Percentiles rank a stretch among this genome's conserved stretches.
phyloP scores from a whole-genome alignment of 2,113 vertebrate species.

The Dipodomys merriami region DNA sequence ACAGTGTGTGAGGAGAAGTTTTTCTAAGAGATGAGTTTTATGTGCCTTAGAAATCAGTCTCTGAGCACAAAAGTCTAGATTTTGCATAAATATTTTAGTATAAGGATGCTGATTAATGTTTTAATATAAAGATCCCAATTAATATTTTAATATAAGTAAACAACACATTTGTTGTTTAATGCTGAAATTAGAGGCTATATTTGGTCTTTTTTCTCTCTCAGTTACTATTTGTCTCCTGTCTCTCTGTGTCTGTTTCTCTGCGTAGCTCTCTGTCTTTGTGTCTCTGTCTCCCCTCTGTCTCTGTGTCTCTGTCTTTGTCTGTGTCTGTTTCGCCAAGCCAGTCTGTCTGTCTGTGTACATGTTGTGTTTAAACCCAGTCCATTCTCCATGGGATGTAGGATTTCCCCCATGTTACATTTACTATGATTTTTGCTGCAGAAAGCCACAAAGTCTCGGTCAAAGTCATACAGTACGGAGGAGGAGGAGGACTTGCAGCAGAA shows the following conservation, averaged over 20 bases:
- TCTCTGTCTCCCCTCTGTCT: too few species aligned
- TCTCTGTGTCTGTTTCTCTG: too few species aligned
- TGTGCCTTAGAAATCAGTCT: not conserved
- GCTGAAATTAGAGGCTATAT: not conserved
- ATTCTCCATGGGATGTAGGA: not conserved
- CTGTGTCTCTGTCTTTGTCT: not conserved
- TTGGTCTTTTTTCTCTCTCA: not conserved
- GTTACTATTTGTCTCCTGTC: not conserved
- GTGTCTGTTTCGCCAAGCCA: too few species aligned
- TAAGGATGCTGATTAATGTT: not conserved
- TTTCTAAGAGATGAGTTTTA: slow-evolving; percentile 26
- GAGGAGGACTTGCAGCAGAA: slow-evolving; percentile 92
- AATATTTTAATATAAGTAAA: slow-evolving; percentile 24
- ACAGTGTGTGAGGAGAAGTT: not conserved
- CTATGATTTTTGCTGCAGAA: slow-evolving; percentile 86
- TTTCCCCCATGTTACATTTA: not conserved
- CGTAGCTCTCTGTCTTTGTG: not conserved
- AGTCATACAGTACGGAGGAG: slow-evolving; percentile 89
- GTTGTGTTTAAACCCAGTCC: not conserved
- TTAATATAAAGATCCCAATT: too few species aligned
- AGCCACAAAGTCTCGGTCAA: slow-evolving; percentile 91
- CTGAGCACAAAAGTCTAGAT: not conserved
- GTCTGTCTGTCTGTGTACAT: not conserved
- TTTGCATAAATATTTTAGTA: slow-evolving; percentile 40
- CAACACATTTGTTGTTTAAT: not conserved